Base-by-base conservation (phyloP, 2,113 vertebrate species). In the Gorsachius goisagi region DNA sequence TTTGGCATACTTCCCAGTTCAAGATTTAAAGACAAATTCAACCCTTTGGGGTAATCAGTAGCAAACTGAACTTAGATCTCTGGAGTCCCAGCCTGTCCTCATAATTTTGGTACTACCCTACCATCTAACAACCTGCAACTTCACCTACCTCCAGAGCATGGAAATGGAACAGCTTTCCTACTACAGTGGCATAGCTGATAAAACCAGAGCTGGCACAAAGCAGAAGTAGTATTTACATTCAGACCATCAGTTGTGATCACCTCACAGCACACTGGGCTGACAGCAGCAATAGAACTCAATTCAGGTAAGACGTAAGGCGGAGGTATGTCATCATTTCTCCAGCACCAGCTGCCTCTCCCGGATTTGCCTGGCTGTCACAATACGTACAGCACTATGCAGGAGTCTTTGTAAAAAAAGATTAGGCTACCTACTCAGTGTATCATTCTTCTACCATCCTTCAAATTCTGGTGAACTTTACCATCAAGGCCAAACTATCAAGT, bases 221-320 rank as follows among this genome's bases (percentile, higher is more conserved):
- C 2, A 2, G 20, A 74, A 6, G 11, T 41, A 59, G 27, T 24
- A 37, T n/a, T 67, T 22, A 39, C 26, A 28, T 28, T 63, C 28
- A 39, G 47, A 41, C 11, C 22, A 5, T 5, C 45, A 35, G 18
- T 2, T 37, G 32, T 16, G 47, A 53, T 9, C 37, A 35, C 23
- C 56, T 5, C 45, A 78, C 78, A 90, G 74, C 74, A 90, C 52
- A 9, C 5, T 11, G 55, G 47, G 56, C 50, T 69, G 64, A 16
- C 47, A 81, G 69, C 1, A 93, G 37, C 59, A 44, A 1, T 1
- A 35, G 26, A 58, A 62, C 45, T 77, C 77, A 35, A 0, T 5
- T 26, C 39, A 69, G 39, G n/a, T 16, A 16, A 30, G 59, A 33
- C 2, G 1, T 3, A 50, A 68, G 3, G 1, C 5, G 1, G 4